phyloP scores from a whole-genome alignment of 2,797 vertebrate species.

The Sebastiscus albofasciatus region DNA sequence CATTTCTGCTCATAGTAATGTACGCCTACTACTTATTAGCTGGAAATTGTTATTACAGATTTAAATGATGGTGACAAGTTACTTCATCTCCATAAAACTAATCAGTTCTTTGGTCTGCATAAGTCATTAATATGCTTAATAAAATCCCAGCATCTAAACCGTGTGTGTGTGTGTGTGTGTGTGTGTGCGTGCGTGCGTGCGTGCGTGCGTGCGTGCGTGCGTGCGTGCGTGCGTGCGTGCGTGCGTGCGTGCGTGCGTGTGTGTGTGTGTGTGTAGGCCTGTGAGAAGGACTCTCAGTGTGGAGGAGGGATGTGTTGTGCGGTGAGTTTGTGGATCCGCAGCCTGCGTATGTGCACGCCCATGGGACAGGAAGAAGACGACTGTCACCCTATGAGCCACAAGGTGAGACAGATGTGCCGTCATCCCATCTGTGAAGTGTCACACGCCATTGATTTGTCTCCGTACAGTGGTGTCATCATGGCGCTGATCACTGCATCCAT shows the following conservation, averaged over 20 bases:
- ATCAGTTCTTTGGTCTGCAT: not conserved
- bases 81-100: not conserved
- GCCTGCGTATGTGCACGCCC: conserved; percentile 91
- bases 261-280: conserved; percentile 84
- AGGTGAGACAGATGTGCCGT: conserved; percentile 79
- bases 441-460: not conserved
- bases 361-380: conserved; percentile 90
- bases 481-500: not conserved
- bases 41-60: not conserved
- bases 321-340: conserved; percentile 93
- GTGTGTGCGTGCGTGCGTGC: conserved; percentile 35
- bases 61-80: not conserved
- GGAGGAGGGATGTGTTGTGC: conserved; percentile 92
- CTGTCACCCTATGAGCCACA: conserved; percentile 94
- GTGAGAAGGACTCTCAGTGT: conserved; percentile 91
- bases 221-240: conserved; percentile 31
- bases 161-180: conserved; percentile 25
- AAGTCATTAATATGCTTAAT: not conserved
- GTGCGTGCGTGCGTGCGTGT: conserved; percentile 23
- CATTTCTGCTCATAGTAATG: not conserved
- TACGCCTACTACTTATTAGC: not conserved
- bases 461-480: not conserved
- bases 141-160: not conserved
- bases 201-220: conserved; percentile 37
- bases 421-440: not conserved